Evolutionary conservation across 2,888 invertebrate species (phyloP), one percentile per base, ranked within the genome.

Genomic region (Drosophila lutescens): DNA sequence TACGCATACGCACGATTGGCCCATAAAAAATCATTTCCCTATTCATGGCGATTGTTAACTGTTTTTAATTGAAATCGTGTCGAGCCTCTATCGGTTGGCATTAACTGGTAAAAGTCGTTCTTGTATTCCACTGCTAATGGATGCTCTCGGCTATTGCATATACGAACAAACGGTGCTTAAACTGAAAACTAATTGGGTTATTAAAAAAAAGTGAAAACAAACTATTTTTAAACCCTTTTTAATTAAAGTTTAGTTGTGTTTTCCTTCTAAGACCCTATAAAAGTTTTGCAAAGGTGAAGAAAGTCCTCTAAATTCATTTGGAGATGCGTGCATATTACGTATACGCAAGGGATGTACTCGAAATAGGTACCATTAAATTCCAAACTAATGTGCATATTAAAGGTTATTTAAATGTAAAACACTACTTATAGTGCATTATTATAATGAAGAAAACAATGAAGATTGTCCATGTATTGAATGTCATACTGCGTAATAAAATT

Each of bases 1-100:
- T 68, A 79, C 88, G 81, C 70, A 88, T 88, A 82, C 81, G 81
- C 71, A 68, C 50, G 74, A 43, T 74, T 32, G 55, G 50, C 74
- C 47, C 47, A 69, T 36, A 49, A 54, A 65, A 30, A 54, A 32
- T 26, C n/a, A 53, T 58, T 71, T 47, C 38, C 20, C 34, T 53
- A 49, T 53, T 55, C 43, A 47, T 32, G 40, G 53, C 36, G 46
- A 68, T 66, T 68, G 65, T 68, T 66, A 54, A 68, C 53, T 44
- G 23, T n/a, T 54, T 70, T 56, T 44, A 74, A 71, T 58, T 62
- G 63, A 55, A 55, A 56, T 63, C 55, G 74, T 63, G 62, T 60
- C 34, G 41, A 10, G 32, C 32, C n/a, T 49, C 10, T 15, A 41
- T 32, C 32, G 40, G 40, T 17, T 17, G n/a, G n/a, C 26, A 23